These are phyloP conservation scores for Dioctria rufipes DNA, from an alignment of 2,888 invertebrate genomes.

Conservation along the genomic window DNA sequence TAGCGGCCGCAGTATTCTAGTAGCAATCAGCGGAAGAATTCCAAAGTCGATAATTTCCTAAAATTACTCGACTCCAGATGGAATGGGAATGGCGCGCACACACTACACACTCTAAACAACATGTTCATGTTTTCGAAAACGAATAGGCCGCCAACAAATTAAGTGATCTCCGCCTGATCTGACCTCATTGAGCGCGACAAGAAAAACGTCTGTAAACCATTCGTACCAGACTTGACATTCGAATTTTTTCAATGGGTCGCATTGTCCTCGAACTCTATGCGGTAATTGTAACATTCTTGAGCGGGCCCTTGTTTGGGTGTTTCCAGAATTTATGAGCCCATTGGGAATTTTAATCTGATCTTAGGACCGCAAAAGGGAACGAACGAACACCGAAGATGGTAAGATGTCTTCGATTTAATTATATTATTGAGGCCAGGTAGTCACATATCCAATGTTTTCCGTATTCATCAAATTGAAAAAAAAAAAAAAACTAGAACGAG, in stretches of 20 bases:
- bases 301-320: neutral
- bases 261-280: constrained; percentile 15
- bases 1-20: neutral
- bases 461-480: too few species aligned
- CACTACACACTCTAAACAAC: constrained; percentile 4
- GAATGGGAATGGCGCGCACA: neutral
- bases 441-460: too few species aligned
- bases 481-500: too few species aligned
- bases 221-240: neutral
- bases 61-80: constrained; percentile 23
- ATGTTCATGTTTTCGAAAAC: constrained; percentile 7
- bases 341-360: too few species aligned
- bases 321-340: neutral
- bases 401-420: too few species aligned
- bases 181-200: constrained; percentile 10
- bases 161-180: constrained; percentile 7
- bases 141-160: constrained; percentile 40
- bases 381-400: too few species aligned
- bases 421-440: too few species aligned
- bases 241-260: constrained; percentile 10
- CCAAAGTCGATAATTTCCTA: constrained; percentile 30
- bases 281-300: neutral
- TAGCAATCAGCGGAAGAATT: constrained; percentile 34
- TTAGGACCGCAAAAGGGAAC: too few species aligned
- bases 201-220: constrained; percentile 1